Evolutionary conservation across 2,888 invertebrate species (phyloP).

Genomic region (Baronia brevicornis): DNA sequence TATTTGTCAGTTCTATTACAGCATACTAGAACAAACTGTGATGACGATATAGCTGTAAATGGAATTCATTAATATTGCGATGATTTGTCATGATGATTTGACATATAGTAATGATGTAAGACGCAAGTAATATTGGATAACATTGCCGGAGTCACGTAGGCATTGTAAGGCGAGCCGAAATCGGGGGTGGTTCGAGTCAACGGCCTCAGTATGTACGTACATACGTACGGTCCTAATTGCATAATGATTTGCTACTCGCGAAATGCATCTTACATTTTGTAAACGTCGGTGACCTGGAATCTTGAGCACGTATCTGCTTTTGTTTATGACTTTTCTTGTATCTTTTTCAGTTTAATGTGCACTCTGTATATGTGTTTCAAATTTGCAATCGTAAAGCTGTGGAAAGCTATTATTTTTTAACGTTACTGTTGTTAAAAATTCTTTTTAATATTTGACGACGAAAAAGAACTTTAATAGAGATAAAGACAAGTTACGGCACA

Average conservation of each 20-base stretch:
- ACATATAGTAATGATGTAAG: too few relatives aligned
- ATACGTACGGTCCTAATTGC: slow-evolving; percentile 49
- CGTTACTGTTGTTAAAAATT: too few relatives aligned
- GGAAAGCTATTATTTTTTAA: too few relatives aligned
- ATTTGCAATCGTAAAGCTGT: background rate
- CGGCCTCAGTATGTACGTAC: slow-evolving; percentile 33
- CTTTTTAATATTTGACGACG: too few relatives aligned
- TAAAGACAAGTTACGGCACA: too few relatives aligned
- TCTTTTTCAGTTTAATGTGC: too few relatives aligned
- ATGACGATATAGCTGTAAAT: slow-evolving; percentile 11
- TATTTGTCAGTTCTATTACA: background rate
- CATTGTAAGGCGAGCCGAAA: slow-evolving; percentile 25
- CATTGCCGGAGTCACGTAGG: slow-evolving; percentile 56
- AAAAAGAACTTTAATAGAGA: too few relatives aligned
- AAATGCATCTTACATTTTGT: slow-evolving; percentile 32
- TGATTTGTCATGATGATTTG: slow-evolving; percentile 16
- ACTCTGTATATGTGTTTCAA: too few relatives aligned
- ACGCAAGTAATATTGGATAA: slow-evolving; percentile 27
- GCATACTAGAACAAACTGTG: background rate
- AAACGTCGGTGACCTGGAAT: slow-evolving; percentile 20
- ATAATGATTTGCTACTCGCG: slow-evolving; percentile 42
- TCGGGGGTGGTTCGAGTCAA: slow-evolving; percentile 44
- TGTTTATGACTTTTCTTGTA: slow-evolving; percentile 1
- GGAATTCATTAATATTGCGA: slow-evolving; percentile 1
- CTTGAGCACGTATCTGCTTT: slow-evolving; percentile 1